Conservation (phyloP, 2,888 invertebrate genomes). For the Morpho achilles region DNA sequence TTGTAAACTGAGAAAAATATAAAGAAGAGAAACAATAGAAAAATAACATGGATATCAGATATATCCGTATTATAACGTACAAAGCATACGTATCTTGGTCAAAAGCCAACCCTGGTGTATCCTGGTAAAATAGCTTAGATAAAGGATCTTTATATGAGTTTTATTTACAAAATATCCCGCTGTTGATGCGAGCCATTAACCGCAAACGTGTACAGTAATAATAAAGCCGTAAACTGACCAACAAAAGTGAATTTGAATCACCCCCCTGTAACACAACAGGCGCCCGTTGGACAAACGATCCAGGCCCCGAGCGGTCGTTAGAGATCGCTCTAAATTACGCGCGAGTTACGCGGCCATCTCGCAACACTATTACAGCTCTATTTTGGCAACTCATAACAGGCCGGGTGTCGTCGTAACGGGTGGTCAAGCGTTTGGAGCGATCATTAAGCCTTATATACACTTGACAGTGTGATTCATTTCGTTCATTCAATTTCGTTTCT, state of each 20-base stretch:
- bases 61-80: no score
- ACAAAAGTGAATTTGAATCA: slow-evolving; percentile 69
- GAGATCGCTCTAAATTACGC: slow-evolving; percentile 67
- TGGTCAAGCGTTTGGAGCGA: slow-evolving; percentile 46
- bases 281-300: slow-evolving; percentile 55
- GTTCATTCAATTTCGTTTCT: not conserved
- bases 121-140: no score
- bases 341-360: slow-evolving; percentile 70
- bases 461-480: not conserved
- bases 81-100: no score
- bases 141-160: no score
- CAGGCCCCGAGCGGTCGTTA: slow-evolving; percentile 53
- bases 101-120: no score
- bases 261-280: slow-evolving; percentile 47
- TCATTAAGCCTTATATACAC: slow-evolving; percentile 45
- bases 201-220: slow-evolving; percentile 52
- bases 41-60: no score
- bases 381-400: slow-evolving; percentile 75
- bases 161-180: slow-evolving; percentile 43
- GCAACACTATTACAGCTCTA: slow-evolving; percentile 71
- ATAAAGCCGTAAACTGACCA: slow-evolving; percentile 58
- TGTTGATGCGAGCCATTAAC: slow-evolving; percentile 50
- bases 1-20: no score
- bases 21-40: no score
- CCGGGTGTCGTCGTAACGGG: slow-evolving; percentile 56